Evolutionary conservation across 2,888 invertebrate genomes (phyloP).

Genomic region (Drosophila stalkeri): DNA sequence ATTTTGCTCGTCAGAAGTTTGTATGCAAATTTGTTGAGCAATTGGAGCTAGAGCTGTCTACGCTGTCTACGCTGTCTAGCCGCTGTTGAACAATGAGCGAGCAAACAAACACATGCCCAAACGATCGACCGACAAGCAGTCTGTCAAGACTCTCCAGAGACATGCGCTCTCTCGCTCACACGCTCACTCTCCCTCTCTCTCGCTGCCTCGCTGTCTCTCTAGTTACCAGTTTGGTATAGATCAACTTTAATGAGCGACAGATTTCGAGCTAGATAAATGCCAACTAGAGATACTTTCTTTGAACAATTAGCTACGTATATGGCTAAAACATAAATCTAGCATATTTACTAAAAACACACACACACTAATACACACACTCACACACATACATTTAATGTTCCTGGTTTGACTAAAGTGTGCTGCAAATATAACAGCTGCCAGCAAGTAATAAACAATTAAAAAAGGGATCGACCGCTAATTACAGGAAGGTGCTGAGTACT

Average conservation of each 20-base stretch:
- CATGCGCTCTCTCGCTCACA: not conserved
- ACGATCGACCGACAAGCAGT: slow-evolving; percentile 43
- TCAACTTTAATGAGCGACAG: slow-evolving; percentile 66
- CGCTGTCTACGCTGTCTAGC: slow-evolving; percentile 24
- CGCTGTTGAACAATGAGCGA: slow-evolving; percentile 12
- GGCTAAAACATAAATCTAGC: slow-evolving; percentile 74
- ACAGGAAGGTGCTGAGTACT: slow-evolving; percentile 33
- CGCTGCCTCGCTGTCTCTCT: slow-evolving; percentile 19
- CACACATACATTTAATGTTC: slow-evolving; percentile 49
- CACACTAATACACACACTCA: not conserved
- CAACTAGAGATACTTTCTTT: slow-evolving; percentile 62
- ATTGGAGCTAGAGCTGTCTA: slow-evolving; percentile 17
- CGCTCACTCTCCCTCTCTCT: not conserved
- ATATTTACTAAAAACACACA: slow-evolving; percentile 50
- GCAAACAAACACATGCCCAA: slow-evolving; percentile 2
- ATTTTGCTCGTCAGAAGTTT: slow-evolving; percentile 52
- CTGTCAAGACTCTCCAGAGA: slow-evolving; percentile 44
- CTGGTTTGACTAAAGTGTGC: slow-evolving; percentile 66
- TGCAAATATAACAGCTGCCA: slow-evolving; percentile 22
- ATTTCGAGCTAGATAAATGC: slow-evolving; percentile 12
- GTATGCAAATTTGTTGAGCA: slow-evolving; percentile 62
- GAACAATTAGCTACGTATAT: slow-evolving; percentile 72
- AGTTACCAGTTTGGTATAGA: slow-evolving; percentile 62
- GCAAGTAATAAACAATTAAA: slow-evolving; percentile 9
- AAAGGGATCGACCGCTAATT: slow-evolving; percentile 50